phyloP scores from a whole-genome alignment of 2,797 vertebrate species.

The Aeoliscus strigatus region DNA sequence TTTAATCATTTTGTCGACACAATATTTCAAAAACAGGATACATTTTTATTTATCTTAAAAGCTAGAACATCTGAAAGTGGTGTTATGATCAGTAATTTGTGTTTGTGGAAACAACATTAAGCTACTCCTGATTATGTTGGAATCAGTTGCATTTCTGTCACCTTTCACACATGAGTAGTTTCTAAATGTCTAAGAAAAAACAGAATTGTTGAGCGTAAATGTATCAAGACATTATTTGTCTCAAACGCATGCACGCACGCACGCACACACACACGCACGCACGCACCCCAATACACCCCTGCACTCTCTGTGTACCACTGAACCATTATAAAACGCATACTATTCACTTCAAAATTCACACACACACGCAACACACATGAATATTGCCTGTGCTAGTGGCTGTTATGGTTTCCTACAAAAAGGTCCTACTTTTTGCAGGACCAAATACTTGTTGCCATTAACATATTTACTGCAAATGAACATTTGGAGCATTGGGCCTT shows the following conservation, averaged over 20 bases:
- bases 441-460: conserved; percentile 60
- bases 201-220: too few relatives aligned
- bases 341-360: not conserved
- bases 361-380: conserved; percentile 32
- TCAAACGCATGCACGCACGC: too few relatives aligned
- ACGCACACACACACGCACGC: too few relatives aligned
- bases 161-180: too few relatives aligned
- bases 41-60: too few relatives aligned
- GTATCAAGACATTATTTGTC: too few relatives aligned
- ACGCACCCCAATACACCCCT: conserved; percentile 23
- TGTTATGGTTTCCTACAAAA: conserved; percentile 46
- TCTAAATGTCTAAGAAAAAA: too few relatives aligned
- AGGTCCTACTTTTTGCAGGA: conserved; percentile 45
- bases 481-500: conserved; percentile 45
- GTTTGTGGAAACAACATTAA: too few relatives aligned
- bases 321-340: conserved; percentile 24
- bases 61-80: not conserved
- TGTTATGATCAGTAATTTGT: conserved; percentile 5
- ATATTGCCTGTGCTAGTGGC: conserved; percentile 29
- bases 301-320: too few relatives aligned
- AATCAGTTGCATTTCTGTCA: too few relatives aligned
- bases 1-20: not conserved
- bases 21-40: not conserved
- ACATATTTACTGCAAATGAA: conserved; percentile 63
- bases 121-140: too few relatives aligned